Base-by-base conservation (phyloP, 2,797 vertebrate genomes). In the Parambassis ranga region DNA sequence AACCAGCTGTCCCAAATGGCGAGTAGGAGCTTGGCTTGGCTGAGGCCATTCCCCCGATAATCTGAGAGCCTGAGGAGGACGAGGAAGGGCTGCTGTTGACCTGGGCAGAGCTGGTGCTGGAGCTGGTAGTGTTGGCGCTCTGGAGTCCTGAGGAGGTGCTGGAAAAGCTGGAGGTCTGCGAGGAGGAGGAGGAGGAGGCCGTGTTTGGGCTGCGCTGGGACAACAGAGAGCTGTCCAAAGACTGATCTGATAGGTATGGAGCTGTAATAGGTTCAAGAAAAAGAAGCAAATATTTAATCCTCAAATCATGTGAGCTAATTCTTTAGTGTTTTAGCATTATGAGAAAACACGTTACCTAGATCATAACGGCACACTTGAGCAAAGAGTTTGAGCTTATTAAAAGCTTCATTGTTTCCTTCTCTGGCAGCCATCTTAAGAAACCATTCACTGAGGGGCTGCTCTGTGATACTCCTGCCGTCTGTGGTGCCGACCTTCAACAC, bases 321-420 rank as follows among this genome's bases (percentile, higher is more conserved):
- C 5, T 8, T 16, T 23, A 3, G 10, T 7, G 28, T 47, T 41
- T 78, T 63, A 47, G 82, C 11, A 73, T 10, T 2, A 14, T 0
- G 24, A 37, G n/a, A 6, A 6, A 59, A 65, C 15, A 10, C 6
- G 5, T 70, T 95, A 99, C 98, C 98, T 81, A 99, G 85, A 77
- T 98, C 96, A 0, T 97, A 96, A 90, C 93, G 93, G 92, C 96
- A 99, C 76, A 98, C 96, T 98, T 99, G 96, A 68, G 98, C 97
- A 14, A 97, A 99, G 42, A 98, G 92, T 81, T 96, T 97, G 82
- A 99, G 95, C 88, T 96, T 96, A 87, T 94, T 95, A 89, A 97
- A 96, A 0, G 95, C 93, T 75, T 99, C 97, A 10, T 87, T 95
- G 93, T 93, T 95, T 84, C 93, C 84, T 0, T 90, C 89, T 72